phyloP scores from a whole-genome alignment of 2,797 vertebrate genomes.

The Okamejei kenojei region DNA sequence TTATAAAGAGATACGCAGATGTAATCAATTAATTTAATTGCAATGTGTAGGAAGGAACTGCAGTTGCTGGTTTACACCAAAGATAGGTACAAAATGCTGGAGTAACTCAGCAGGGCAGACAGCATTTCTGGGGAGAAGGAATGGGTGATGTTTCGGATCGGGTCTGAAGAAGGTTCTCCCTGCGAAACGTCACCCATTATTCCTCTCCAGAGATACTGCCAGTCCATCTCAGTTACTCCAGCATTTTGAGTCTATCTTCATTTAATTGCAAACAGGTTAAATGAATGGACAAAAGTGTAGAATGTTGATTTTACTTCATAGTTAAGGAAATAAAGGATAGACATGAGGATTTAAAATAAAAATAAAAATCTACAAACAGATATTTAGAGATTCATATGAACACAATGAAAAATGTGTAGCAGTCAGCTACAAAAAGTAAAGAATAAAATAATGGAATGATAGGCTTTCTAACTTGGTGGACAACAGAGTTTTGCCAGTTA shows the following conservation, averaged over 20 bases:
- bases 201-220: too few species aligned
- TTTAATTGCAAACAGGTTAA: not conserved
- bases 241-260: not conserved
- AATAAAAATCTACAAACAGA: not conserved
- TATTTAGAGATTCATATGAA: not conserved
- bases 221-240: too few species aligned
- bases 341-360: not conserved
- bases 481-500: not conserved
- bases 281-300: not conserved
- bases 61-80: too few species aligned
- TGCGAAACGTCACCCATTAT: too few species aligned
- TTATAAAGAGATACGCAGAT: too few species aligned
- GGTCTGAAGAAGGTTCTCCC: too few species aligned
- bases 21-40: too few species aligned
- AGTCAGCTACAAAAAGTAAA: not conserved
- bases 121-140: too few species aligned
- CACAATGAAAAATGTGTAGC: not conserved
- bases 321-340: not conserved
- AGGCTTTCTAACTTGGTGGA: not conserved
- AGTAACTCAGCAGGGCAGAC: too few species aligned
- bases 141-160: too few species aligned
- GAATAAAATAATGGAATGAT: not conserved
- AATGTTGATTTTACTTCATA: not conserved
- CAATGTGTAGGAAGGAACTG: too few species aligned
- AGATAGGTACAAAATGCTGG: too few species aligned